Evolutionary conservation across 1,140 invertebrate genomes (phyloP), one percentile per base, ranked within the genome.

Genomic region (Zaprionus lachaisei): DNA sequence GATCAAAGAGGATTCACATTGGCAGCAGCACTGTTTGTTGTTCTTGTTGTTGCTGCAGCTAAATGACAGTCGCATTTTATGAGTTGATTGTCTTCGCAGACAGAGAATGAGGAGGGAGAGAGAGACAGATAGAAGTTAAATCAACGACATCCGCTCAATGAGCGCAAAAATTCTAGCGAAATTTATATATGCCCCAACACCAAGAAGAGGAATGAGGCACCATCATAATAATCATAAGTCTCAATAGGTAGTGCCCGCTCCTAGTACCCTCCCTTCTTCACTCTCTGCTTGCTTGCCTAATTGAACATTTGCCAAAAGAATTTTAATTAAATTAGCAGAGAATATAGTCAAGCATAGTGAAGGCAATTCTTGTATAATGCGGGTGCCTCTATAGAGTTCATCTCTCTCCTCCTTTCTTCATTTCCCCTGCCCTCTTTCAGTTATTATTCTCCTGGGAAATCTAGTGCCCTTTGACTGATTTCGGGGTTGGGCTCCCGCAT

Each of bases 71-170:
- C 41, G 14, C 62, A 62, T 67, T 64, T 64, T 81, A 49, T 26
- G 20, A 71, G 81, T 77, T 89, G 84, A 89, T 89, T 89, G 85
- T 89, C 85, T 89, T 90, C 79, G 47, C 85, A 89, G 85, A 89
- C 84, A 77, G 67, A 65, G 58, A 11, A 14, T 24, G 12, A 7
- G 22, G 5, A 5, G 6, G 5, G 41, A 64, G 15, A 17, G 4
- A 61, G 3, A 62, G 2, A 41, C 3, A 57, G 11, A 41, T 22
- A 47, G 20, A 34, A 81, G 68, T 85, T 89, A 89, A 89, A 89
- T 89, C 85, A 89, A 85, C 85, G 82, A 85, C 85, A 85, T 89
- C 85, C 85, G 85, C 79, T 66, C 73, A 81, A 77, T 64, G 64
- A 72, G 68, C 67, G 54, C 44, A 22, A 66, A 44, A 65, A 70